Conservation (phyloP, 1,140 invertebrate species). For the Drosophila watanabei region DNA sequence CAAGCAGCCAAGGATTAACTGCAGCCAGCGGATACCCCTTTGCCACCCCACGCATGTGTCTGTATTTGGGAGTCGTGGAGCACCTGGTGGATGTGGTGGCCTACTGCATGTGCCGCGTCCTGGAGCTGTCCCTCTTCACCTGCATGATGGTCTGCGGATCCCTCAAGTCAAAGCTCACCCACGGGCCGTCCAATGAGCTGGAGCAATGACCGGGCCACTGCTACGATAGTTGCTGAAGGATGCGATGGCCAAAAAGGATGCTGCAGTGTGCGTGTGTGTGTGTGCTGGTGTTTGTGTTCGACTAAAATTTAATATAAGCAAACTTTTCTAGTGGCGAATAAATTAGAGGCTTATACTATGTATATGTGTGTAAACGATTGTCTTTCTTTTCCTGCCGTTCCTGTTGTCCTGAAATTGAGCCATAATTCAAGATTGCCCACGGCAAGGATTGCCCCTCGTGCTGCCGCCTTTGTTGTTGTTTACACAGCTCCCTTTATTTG, state of each 20-base stretch:
- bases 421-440: slow-evolving; percentile 54
- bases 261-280: background rate
- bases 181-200: slow-evolving; percentile 35
- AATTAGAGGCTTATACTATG: slow-evolving; percentile 24
- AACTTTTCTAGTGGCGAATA: slow-evolving; percentile 43
- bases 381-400: slow-evolving; percentile 11
- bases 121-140: slow-evolving; percentile 71
- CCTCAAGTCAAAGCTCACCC: slow-evolving; percentile 53
- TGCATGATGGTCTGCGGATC: slow-evolving; percentile 74
- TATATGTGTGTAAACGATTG: slow-evolving; percentile 21
- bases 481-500: slow-evolving; percentile 27
- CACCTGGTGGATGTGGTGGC: slow-evolving; percentile 74
- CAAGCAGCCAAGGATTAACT: slow-evolving; percentile 10
- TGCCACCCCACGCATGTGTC: slow-evolving; percentile 48
- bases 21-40: background rate
- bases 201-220: slow-evolving; percentile 41
- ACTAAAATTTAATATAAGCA: slow-evolving; percentile 40
- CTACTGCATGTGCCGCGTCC: slow-evolving; percentile 72
- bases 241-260: slow-evolving; percentile 5
- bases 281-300: slow-evolving; percentile 17
- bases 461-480: slow-evolving; percentile 18
- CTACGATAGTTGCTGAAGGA: slow-evolving; percentile 30
- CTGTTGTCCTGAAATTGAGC: slow-evolving; percentile 37
- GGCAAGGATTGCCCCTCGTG: slow-evolving; percentile 22
- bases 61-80: slow-evolving; percentile 74